Percentiles rank a stretch among this genome's conserved stretches.
Evolutionary conservation across 2,113 vertebrate species (phyloP).

Genomic region (Thamnophis sirtalis): DNA sequence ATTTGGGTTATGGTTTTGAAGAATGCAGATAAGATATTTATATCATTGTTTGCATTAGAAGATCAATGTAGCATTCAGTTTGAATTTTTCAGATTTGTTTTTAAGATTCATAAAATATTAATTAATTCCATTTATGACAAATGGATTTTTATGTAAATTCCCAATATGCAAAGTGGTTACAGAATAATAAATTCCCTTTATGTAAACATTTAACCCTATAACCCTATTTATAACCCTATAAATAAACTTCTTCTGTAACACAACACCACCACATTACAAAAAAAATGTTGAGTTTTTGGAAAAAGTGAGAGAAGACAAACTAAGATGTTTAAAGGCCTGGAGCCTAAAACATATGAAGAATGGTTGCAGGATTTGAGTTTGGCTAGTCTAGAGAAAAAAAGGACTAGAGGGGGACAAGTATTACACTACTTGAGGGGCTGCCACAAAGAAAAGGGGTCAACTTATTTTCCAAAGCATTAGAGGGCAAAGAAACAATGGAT

Average conservation of each 20-base stretch:
- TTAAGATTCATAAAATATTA: neutral
- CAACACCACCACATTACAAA: neutral
- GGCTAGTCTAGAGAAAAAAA: neutral
- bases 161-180: neutral
- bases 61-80: neutral
- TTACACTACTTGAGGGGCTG: neutral
- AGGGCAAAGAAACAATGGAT: neutral
- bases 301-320: neutral
- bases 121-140: neutral
- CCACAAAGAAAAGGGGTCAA: neutral
- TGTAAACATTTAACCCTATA: neutral
- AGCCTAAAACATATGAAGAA: neutral
- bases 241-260: neutral
- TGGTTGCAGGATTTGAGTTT: neutral
- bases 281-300: neutral
- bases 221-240: no score
- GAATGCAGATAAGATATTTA: neutral
- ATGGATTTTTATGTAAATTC: neutral
- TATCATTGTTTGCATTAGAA: neutral
- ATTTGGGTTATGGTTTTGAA: neutral
- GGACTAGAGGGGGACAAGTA: neutral
- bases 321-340: neutral
- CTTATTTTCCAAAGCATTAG: neutral
- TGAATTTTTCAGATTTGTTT: neutral
- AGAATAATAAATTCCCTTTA: neutral